Evolutionary conservation across 2,113 vertebrate genomes (phyloP), one percentile per base, ranked within the genome.

Genomic region (Silurus meridionalis): DNA sequence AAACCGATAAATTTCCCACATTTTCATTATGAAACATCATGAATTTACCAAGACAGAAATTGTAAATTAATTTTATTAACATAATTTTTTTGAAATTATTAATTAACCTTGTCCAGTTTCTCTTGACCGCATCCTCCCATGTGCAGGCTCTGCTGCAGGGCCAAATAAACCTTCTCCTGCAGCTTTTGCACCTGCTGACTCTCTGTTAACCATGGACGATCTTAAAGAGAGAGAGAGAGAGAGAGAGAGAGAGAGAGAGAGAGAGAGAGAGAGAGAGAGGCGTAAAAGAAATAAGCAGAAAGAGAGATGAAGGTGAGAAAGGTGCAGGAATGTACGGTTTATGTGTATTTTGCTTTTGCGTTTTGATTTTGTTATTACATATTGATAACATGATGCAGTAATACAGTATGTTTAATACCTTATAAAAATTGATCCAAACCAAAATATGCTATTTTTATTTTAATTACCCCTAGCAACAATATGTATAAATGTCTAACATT

Each of bases 191-290:
- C 94, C 92, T 97, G 96, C 86, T 95, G 96, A 85, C 96, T 91
- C 90, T 98, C 96, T 0, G 95, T 96, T 83, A 98, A 91, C 96
- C 97, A 97, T 0, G 94, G 95, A n/a, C 97, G 96, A 87, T 98
- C 97, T 98, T 85, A 1, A 85, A 55, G 0, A 0, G 13, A 37
- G 46, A 85, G 6, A 53, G 63, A 84, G 52, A 83, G 74, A 88
- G 48, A 90, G 74, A 88, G 17, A 37, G 37, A 37, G 14, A 77
- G 21, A 14, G 23, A 57, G 57, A 67, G 19, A 61, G 86, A 72
- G 17, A 37, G 37, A 37, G 14, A 77, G 21, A 14, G 23, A 57
- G 57, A 67, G 19, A 61, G 86, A 72, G 52, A 57, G 0, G 14
- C 9, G 53, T 37, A 37, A 87, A 58, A 37, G 1, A 37, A 37